Base-by-base conservation (phyloP, 2,797 vertebrate genomes). In the Scleropages formosus region DNA sequence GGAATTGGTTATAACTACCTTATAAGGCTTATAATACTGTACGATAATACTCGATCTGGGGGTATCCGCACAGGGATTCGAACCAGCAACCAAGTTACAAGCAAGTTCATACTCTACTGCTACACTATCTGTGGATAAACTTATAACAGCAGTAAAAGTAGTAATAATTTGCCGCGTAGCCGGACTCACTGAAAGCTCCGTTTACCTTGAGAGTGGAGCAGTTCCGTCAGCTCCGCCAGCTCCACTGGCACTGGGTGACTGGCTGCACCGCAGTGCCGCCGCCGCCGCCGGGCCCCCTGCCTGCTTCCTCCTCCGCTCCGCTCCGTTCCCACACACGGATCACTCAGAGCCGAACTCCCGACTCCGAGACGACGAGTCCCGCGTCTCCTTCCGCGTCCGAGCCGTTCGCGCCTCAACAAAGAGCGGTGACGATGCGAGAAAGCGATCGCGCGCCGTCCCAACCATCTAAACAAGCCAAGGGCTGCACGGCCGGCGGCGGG, bases 121-220 rank as follows among this genome's bases (percentile, higher is more conserved):
- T n/a, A n/a, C 31, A 39, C 31, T 6, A 6, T 39, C 31, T 6
- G 6, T 6, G 6, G 31, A 39, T n/a, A n/a, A n/a, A n/a, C n/a
- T n/a, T n/a, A 64, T 31, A 10, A 64, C 62, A 63, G n/a, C n/a
- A n/a, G n/a, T n/a, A n/a, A n/a, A n/a, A n/a, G n/a, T n/a, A n/a
- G n/a, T n/a, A n/a, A n/a, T n/a, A n/a, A n/a, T n/a, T n/a, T n/a
- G n/a, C n/a, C n/a, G n/a, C n/a, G n/a, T n/a, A n/a, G n/a, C n/a
- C n/a, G n/a, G n/a, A n/a, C 53, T 53, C 56, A 18, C 12, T 56
- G 53, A 24, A 51, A 60, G 27, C 0, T 4, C 4, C 20, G 9
- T 83, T 89, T 85, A 91, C 90, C 90, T 91, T 89, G 78, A 20
- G 59, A 73, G 65, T 77, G 78, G 78, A 72, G 47, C 72, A 66